Conservation (phyloP, 1,140 invertebrate genomes). For the Conus ventricosus region DNA sequence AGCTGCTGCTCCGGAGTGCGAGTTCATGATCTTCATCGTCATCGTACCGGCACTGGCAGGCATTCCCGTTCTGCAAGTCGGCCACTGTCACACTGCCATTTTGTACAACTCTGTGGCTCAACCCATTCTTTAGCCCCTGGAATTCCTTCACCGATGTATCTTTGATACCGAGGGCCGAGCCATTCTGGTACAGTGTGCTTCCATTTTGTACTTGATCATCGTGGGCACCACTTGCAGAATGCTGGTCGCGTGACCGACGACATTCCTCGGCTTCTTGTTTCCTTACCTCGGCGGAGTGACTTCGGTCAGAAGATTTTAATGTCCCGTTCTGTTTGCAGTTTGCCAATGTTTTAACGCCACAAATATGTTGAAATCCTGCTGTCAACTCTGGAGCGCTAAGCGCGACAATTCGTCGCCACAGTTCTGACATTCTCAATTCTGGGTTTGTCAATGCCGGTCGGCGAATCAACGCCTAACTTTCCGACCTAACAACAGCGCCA, state of each 20-base stretch:
- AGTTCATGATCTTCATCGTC: not conserved
- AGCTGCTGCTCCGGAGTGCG: not conserved
- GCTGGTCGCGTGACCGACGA: not conserved
- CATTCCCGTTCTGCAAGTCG: not conserved
- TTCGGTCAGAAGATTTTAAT: not conserved
- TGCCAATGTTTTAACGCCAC: constrained; percentile 31
- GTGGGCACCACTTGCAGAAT: not conserved
- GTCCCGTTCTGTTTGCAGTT: not conserved
- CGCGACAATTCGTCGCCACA: constrained; percentile 13
- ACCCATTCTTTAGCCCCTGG: not conserved
- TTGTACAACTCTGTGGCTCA: too few relatives aligned
- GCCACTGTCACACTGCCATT: not conserved
- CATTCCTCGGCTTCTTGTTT: not conserved
- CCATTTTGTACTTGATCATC: not conserved
- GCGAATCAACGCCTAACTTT: not conserved
- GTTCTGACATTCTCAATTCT: constrained; percentile 27
- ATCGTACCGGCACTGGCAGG: constrained; percentile 1
- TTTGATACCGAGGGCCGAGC: not conserved
- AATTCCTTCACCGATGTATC: not conserved
- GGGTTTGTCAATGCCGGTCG: not conserved
- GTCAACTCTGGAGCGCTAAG: constrained; percentile 34
- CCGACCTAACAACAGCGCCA: not conserved
- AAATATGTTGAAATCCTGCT: constrained; percentile 40
- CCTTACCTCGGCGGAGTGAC: not conserved
- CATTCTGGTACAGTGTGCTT: not conserved